Evolutionary conservation across 53 echinoderm and acorn worm species (phyloP), one percentile per base, ranked within the genome.

Genomic region (Holothuria scabra): DNA sequence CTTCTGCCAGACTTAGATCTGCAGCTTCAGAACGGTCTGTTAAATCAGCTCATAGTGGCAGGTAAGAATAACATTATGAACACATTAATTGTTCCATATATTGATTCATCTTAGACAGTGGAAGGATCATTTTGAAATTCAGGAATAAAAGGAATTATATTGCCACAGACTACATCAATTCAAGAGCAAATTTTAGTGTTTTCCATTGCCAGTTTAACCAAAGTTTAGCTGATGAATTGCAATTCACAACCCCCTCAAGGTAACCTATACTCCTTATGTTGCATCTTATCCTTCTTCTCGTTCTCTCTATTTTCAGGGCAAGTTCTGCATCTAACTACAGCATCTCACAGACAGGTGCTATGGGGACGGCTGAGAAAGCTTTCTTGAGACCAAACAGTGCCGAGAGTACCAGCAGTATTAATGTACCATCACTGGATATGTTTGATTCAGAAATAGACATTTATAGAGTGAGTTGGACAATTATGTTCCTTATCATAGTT

Each of bases 251-350:
- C 41, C 41, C 41, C 7, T 0, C 41, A 8, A 10, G 7, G 6
- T 6, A 5, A 41, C 10, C 41, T 41, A 8, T 41, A 41, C 41
- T 35, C 41, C 41, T 41, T 41, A 5, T 10, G 7, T 41, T 0
- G 7, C 41, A 41, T 41, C 8, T 41, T 8, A 41, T 28, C 5
- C 46, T 38, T 31, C 14, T 21, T 2, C 46, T 41, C 16, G 14
- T 41, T 52, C 22, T 9, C 20, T 58, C n/a, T n/a, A n/a, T n/a
- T n/a, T 32, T 64, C 72, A 96, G 96, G 46, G 96, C 96, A 8
- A 96, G 96, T 32, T 91, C 96, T 59, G 96, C 96, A 44, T 96
- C 96, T 13, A 90, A 96, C 78, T 93, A 96, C 84, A 96, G 96
- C 86, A 93, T 96, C 52, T 88, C 91, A 38, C 88, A 87, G 48